Base-by-base conservation (phyloP, 2,888 invertebrate species). In the Nineta flava region DNA sequence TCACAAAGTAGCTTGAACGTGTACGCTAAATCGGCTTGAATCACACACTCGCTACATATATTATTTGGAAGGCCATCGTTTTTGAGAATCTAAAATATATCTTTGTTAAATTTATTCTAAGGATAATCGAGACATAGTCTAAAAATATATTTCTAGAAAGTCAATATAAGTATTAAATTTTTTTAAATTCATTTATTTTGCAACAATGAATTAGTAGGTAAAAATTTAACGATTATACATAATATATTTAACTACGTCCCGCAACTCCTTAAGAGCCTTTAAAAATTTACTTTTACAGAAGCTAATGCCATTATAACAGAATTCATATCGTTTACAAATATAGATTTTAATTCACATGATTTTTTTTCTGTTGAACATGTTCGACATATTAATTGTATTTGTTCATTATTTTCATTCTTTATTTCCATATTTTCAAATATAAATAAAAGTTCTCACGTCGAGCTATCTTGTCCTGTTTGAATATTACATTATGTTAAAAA, bases 301-400 rank as follows among this genome's bases (percentile, higher is more conserved):
- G 61, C 55, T 49, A 61, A 45, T 46, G 56, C 56, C 48, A 50
- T 53, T 21, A 63, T 51, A 49, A 59, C 56, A 26, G 52, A 51
- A 48, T 58, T 56, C 19, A 64, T 46, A 15, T 58, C 53, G 52
- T 61, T 54, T 50, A 60, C 60, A 50, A 57, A 61, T 34, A 65
- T 43, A 17, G 57, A 58, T 21, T 53, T 56, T 47, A 65, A 56
- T 50, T 65, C 63, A 10, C 56, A 55, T 35, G 55, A 50, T 47
- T 56, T 52, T 55, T 59, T 62, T 55, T 62, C 61, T 10, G 55
- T 48, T 44, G 65, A 56, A 55, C 66, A 66, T 19, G 63, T 64
- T 47, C 66, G 57, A 54, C 66, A 66, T 17, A 64, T 47, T 53
- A 26, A 26, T 26, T 26, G 26, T 6, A 26, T 26, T 26, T 26